phyloP scores from a whole-genome alignment of 2,797 vertebrate genomes.

The Alca torda region DNA sequence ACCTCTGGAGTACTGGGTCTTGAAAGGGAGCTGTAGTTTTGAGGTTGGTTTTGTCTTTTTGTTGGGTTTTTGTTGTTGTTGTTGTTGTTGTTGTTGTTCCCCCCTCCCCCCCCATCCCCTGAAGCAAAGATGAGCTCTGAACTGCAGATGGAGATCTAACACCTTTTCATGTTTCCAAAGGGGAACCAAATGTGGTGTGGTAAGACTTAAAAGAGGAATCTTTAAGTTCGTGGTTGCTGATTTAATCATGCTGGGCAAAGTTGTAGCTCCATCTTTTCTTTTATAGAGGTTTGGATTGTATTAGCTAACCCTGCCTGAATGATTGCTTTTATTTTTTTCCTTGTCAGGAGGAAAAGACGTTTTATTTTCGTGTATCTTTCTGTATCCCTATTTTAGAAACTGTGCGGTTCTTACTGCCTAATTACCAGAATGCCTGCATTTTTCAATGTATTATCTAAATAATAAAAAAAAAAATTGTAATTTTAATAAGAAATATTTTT shows the following conservation, averaged over 20 bases:
- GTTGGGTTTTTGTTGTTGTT: neutral
- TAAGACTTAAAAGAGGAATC: slow-evolving; percentile 21
- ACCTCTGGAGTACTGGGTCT: neutral
- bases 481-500: neutral
- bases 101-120: no score
- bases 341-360: neutral
- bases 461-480: neutral
- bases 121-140: neutral
- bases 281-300: neutral
- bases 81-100: no score
- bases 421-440: neutral
- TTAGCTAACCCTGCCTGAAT: neutral
- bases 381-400: neutral
- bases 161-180: neutral
- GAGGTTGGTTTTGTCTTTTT: neutral
- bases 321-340: neutral
- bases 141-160: slow-evolving; percentile 13
- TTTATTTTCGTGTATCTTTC: neutral
- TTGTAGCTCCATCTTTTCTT: neutral
- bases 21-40: neutral
- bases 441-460: neutral
- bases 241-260: slow-evolving; percentile 3
- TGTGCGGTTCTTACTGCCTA: neutral
- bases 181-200: slow-evolving; percentile 5
- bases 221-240: slow-evolving; percentile 22